Conservation (phyloP, 2,888 invertebrate genomes). For the Dilophus febrilis region DNA sequence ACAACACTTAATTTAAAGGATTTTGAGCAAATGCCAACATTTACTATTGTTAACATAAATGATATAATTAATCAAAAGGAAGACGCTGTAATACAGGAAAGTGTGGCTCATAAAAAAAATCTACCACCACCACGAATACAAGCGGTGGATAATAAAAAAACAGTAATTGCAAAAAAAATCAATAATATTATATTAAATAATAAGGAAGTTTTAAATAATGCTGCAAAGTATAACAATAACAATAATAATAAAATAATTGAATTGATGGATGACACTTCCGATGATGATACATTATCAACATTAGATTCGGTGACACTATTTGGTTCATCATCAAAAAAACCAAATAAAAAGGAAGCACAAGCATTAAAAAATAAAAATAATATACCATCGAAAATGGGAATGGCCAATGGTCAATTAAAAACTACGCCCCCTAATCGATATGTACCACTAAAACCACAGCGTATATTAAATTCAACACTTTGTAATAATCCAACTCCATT, state of each 20-base stretch:
- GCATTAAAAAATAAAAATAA: too few species aligned
- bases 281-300: too few species aligned
- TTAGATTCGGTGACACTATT: too few species aligned
- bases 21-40: conserved; percentile 18
- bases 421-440: neutral
- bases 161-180: neutral
- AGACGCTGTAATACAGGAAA: conserved; percentile 8
- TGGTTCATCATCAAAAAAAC: too few species aligned
- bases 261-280: too few species aligned
- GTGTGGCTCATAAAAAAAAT: too few species aligned
- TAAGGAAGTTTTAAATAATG: too few species aligned
- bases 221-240: too few species aligned
- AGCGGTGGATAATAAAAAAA: neutral
- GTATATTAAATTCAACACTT: conserved; percentile 4
- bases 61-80: conserved; percentile 23
- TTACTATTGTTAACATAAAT: conserved; percentile 29
- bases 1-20: neutral
- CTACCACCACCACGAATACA: neutral
- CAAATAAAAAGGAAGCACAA: neutral
- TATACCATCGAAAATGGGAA: too few species aligned
- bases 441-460: conserved; percentile 2
- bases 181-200: neutral
- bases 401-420: too few species aligned
- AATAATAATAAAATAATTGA: too few species aligned
- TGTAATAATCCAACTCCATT: neutral